These are phyloP conservation scores for Aulostomus chinensis DNA, from an alignment of 2,797 vertebrate genomes.

Conservation along the genomic window DNA sequence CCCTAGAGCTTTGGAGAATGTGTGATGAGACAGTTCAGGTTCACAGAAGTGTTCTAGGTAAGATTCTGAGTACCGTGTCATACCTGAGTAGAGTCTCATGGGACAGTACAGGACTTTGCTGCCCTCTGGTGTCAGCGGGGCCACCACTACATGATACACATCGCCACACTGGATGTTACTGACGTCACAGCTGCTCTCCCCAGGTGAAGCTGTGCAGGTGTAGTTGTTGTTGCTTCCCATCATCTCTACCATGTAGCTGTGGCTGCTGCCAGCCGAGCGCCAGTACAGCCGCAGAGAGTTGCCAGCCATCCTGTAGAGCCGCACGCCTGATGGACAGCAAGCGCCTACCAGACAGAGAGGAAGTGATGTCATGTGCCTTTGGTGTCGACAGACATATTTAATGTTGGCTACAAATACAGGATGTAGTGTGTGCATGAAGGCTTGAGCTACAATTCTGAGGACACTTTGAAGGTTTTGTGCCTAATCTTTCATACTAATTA, in stretches of 20 bases:
- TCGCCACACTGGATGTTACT: constrained; percentile 82
- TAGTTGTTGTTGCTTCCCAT: constrained; percentile 79
- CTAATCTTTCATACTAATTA: too few species aligned
- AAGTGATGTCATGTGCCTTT: background rate
- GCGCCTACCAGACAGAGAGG: constrained; percentile 68
- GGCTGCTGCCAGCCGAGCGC: constrained; percentile 68
- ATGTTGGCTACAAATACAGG: too few species aligned
- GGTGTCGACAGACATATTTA: too few species aligned
- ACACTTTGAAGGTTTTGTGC: too few species aligned
- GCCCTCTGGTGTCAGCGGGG: constrained; percentile 80
- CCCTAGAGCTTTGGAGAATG: too few species aligned
- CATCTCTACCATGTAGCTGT: constrained; percentile 78
- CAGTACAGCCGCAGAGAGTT: constrained; percentile 86
- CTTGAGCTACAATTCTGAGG: too few species aligned
- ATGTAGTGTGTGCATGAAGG: too few species aligned
- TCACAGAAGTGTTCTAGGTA: too few species aligned
- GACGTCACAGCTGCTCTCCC: constrained; percentile 83
- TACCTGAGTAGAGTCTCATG: constrained; percentile 88
- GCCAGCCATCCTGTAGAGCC: constrained; percentile 79
- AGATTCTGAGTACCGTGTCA: background rate
- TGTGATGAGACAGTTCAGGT: too few species aligned
- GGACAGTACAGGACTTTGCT: constrained; percentile 84
- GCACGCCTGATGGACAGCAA: constrained; percentile 90
- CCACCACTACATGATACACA: constrained; percentile 83
- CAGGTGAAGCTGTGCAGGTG: constrained; percentile 75